phyloP scores from a whole-genome alignment of 2,797 vertebrate genomes.

The Lates japonicus region DNA sequence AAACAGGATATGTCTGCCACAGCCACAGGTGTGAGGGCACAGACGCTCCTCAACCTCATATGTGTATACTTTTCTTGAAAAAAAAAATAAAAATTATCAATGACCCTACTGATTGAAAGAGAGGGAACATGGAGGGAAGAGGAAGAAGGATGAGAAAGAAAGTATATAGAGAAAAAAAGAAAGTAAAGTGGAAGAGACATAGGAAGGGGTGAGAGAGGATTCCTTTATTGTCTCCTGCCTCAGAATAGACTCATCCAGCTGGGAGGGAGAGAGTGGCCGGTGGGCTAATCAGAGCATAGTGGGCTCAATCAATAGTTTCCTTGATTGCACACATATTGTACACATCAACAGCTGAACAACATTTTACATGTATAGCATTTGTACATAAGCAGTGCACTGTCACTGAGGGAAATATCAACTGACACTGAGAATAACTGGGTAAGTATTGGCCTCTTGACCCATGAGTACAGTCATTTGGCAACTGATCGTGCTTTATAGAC shows the following conservation, averaged over 20 bases:
- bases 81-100: slow-evolving; percentile 22
- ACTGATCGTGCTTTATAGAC: not conserved
- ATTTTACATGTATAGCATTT: not conserved
- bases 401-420: not conserved
- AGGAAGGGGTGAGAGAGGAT: slow-evolving; percentile 25
- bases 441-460: not conserved
- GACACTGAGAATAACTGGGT: not conserved
- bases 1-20: slow-evolving; percentile 82
- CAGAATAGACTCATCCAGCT: slow-evolving; percentile 55
- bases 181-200: not conserved
- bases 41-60: slow-evolving; percentile 47
- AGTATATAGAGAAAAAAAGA: slow-evolving; percentile 3
- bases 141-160: not conserved
- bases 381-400: not conserved
- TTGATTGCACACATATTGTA: slow-evolving; percentile 67
- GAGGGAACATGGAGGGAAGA: not conserved
- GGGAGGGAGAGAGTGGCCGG: slow-evolving; percentile 14
- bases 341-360: slow-evolving; percentile 30
- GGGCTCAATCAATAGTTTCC: slow-evolving; percentile 71
- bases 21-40: slow-evolving; percentile 77
- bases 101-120: not conserved
- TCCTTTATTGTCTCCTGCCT: slow-evolving; percentile 67
- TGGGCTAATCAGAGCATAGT: slow-evolving; percentile 63
- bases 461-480: not conserved
- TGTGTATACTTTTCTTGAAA: slow-evolving; percentile 6